Base-by-base conservation (phyloP, 2,888 invertebrate genomes). In the Zelleria hepariella region DNA sequence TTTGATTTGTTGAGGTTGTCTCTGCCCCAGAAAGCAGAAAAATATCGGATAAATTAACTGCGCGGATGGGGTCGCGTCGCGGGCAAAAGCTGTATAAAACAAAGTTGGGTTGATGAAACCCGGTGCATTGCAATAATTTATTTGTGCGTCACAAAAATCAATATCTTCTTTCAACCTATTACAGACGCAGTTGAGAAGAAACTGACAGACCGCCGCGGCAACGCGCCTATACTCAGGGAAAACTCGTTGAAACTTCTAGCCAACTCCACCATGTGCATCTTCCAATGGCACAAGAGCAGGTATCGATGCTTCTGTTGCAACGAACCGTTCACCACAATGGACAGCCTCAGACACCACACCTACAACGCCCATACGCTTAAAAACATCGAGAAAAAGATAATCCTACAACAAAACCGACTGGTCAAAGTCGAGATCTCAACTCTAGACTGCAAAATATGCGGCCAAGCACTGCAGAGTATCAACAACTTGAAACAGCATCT, bases 241-340 rank as follows among this genome's bases (percentile, higher is more conserved):
- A 84, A 82, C 62, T 80, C 87, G 0, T 60, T 88, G 1, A 94
- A 94, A 74, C 92, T 88, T 0, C 68, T 88, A 0, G 72, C 71
- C 0, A 77, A 83, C 60, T 86, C 86, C 0, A 83, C 80, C 0
- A 68, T 82, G 42, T 78, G 82, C 58, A 78, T 82, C 0, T 88
- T 88, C 49, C 87, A 86, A 63, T 87, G 82, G 82, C 77, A 86
- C 62, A 82, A 80, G 32, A 85, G 87, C 48, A 63, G 79, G 4
- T 88, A 83, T 59, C 62, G 79, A 2, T 88, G 88, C 53, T 86
- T 83, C 58, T 79, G 82, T 59, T 88, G 87, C 64, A 79, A 78
- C 18, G 73, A 80, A 60, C 80, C 83, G 0, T 87, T 82, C 59
- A 70, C 76, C 0, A 24, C 84, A 51, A 73, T 86, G 3, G 61